Base-by-base conservation (phyloP, 1,140 invertebrate species). In the Meloidogyne hapla region DNA sequence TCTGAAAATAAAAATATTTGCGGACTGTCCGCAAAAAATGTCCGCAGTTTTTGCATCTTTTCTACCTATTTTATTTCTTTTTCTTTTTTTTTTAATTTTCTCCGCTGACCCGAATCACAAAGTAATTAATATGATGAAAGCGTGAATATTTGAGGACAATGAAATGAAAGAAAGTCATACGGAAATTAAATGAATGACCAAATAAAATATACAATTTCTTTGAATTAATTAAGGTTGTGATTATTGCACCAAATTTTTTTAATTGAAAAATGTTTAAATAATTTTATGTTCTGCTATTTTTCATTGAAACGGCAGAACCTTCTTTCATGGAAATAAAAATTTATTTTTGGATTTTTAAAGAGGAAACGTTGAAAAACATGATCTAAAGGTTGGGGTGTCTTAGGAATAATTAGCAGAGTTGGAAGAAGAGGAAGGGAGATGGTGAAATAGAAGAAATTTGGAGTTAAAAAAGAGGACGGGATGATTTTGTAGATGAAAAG, bases 101-200 rank as follows among this genome's bases (percentile, higher is more conserved):
- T 56, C n/a, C 18, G n/a, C n/a, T 56, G 48, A 56, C 48, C 48
- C 48, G 48, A 56, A 56, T 56, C 48, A 56, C n/a, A 56, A 56
- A 56, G 8, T n/a, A 48, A 56, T n/a, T 56, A 56, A n/a, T 56
- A 56, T n/a, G 48, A 56, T 56, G 4, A n/a, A 56, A 56, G 48
- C 48, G 48, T 56, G 48, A 56, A 56, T n/a, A n/a, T 56, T 48
- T n/a, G 48, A 56, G 48, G 48, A 56, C 48, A 56, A 56, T 56
- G 8, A 56, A 56, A 48, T 18, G 15, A 56, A 56, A 56, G n/a
- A 56, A n/a, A 56, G 48, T 56, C 48, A 56, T 56, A 56, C 0
- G 48, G 48, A 56, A 56, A 56, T 56, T 56, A 56, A 56, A 56
- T 5, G 18, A 56, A 56, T 56, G 48, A 56, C 48, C 48, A 56